Conservation (phyloP, 2,113 vertebrate species). For the Sylvietta virens region DNA sequence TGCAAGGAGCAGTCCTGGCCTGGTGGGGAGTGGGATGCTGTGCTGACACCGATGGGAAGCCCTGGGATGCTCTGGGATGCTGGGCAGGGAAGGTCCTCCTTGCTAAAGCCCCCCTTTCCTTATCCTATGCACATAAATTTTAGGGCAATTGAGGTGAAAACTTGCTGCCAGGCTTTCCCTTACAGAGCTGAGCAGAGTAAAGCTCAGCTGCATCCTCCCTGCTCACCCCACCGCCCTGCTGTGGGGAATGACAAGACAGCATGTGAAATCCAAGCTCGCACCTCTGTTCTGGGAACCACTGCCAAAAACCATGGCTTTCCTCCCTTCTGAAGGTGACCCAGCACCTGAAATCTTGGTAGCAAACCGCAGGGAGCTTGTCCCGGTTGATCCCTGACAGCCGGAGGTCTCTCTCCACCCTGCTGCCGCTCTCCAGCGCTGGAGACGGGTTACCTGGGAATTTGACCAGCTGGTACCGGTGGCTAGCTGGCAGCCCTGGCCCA, state of each 20-base stretch:
- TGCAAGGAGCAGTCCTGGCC: neutral
- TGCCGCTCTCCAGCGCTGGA: accelerated
- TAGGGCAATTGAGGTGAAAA: neutral
- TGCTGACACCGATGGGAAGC: neutral
- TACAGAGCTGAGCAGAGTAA: neutral
- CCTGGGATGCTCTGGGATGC: neutral
- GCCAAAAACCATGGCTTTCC: neutral
- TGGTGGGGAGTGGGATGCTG: neutral
- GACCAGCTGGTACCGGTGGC: neutral
- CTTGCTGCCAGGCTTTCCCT: neutral
- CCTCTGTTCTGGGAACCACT: neutral
- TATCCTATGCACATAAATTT: accelerated
- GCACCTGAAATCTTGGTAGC: neutral
- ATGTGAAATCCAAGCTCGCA: neutral
- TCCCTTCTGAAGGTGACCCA: neutral
- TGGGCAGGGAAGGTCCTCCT: neutral
- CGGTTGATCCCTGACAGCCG: neutral
- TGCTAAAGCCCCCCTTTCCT: neutral
- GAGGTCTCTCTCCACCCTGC: neutral
- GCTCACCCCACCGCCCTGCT: neutral
- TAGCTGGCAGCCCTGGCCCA: neutral
- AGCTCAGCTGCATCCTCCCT: neutral
- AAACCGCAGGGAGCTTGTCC: neutral
- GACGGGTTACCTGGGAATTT: neutral
- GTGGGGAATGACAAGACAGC: accelerated